phyloP scores from a whole-genome alignment of 1,140 invertebrate species.

The Vanessa atalanta region DNA sequence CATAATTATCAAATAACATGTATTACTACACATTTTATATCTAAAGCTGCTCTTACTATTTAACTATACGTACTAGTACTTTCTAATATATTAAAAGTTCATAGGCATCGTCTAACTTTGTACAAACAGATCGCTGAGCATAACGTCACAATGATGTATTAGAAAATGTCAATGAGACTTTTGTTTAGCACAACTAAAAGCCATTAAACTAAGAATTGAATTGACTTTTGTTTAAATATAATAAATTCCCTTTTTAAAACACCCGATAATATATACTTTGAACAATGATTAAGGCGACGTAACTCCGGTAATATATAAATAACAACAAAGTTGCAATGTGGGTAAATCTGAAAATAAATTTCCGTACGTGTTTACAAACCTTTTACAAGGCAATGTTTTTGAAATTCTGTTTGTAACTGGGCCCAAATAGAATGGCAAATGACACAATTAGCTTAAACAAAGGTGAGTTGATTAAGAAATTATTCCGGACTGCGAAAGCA shows the following conservation, averaged over 20 bases:
- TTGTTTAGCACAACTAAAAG: too few relatives aligned
- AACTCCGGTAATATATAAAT: conserved; percentile 31
- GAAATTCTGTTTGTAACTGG: conserved; percentile 54
- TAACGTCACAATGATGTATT: too few relatives aligned
- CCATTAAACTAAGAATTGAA: too few relatives aligned
- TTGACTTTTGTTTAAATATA: not conserved
- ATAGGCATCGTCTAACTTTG: too few relatives aligned
- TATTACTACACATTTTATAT: too few relatives aligned
- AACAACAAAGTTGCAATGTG: conserved; percentile 31
- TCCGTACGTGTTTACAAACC: conserved; percentile 42
- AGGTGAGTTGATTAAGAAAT: conserved; percentile 73
- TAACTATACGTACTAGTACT: too few relatives aligned
- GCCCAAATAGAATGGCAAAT: conserved; percentile 66
- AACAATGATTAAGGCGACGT: conserved; percentile 23
- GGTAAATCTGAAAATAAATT: conserved; percentile 42
- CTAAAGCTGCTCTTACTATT: too few relatives aligned
- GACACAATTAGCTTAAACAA: conserved; percentile 69
- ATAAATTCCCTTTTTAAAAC: not conserved
- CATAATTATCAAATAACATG: too few relatives aligned
- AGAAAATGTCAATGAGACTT: too few relatives aligned
- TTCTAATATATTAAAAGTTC: too few relatives aligned
- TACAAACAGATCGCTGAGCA: too few relatives aligned
- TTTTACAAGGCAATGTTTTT: conserved; percentile 46
- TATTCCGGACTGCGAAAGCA: conserved; percentile 52
- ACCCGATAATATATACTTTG: conserved; percentile 24